These are phyloP conservation scores for Mystacornis crossleyi DNA, from an alignment of 2,113 vertebrate species.

Conservation along the genomic window DNA sequence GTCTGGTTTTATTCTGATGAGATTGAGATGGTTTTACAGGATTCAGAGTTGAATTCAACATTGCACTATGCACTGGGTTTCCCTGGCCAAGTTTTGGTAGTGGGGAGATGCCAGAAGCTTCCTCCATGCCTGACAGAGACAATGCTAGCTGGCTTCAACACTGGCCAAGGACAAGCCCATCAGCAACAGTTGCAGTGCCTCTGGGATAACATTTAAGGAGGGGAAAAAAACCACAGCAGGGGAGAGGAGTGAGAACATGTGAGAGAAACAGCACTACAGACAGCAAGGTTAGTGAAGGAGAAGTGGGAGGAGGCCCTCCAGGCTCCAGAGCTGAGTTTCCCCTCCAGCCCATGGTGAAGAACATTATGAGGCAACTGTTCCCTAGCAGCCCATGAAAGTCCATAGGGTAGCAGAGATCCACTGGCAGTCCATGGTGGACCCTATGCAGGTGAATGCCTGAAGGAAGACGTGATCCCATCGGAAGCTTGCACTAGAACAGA, in stretches of 20 bases:
- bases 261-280: background rate
- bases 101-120: background rate
- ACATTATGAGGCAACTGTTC: background rate
- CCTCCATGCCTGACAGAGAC: accelerated
- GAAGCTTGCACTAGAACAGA: background rate
- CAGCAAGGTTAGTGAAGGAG: background rate
- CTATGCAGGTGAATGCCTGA: background rate
- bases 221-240: background rate
- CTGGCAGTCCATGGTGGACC: background rate
- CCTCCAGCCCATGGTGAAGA: background rate
- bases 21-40: background rate
- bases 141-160: background rate
- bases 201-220: background rate
- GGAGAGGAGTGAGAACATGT: background rate
- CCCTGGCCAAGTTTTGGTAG: background rate
- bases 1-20: background rate
- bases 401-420: background rate
- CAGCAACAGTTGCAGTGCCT: accelerated
- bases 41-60: background rate
- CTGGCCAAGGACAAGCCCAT: background rate
- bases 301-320: background rate
- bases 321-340: background rate
- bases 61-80: background rate
- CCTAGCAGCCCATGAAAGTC: background rate
- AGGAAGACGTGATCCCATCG: background rate